Percentiles rank a stretch among this genome's conserved stretches.
Conservation (phyloP, 2,797 vertebrate genomes). For the Iguana delicatissima region DNA sequence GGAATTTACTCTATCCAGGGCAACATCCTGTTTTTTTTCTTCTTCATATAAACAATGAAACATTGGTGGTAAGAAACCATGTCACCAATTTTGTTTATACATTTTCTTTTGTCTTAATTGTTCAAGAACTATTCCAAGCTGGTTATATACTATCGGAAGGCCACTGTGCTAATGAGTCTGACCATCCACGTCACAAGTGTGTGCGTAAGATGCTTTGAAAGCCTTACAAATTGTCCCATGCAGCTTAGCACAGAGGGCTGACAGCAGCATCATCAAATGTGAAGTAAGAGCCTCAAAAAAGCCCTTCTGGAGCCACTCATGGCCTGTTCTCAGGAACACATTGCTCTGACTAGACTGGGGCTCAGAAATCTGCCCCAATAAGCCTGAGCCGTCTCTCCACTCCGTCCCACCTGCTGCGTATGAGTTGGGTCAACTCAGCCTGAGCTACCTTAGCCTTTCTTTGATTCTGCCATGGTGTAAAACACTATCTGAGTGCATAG, state of each 20-base stretch:
- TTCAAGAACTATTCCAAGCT: background rate
- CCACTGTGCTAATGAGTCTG: too few species aligned
- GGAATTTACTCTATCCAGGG: background rate
- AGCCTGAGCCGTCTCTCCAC: background rate
- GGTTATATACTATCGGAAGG: too few species aligned
- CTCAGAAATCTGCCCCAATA: background rate
- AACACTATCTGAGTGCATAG: background rate
- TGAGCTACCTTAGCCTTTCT: background rate
- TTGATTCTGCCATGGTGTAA: background rate
- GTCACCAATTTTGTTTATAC: background rate
- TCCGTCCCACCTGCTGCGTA: background rate
- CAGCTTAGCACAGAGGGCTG: background rate
- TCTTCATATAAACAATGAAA: background rate
- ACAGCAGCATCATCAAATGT: background rate
- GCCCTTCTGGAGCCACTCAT: background rate
- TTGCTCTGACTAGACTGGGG: background rate
- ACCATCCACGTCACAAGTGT: too few species aligned
- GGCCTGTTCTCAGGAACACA: background rate
- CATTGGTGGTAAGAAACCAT: background rate
- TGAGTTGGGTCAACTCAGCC: background rate
- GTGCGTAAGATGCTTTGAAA: background rate
- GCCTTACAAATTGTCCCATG: background rate
- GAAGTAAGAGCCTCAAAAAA: background rate
- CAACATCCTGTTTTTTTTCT: background rate
- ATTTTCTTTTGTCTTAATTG: background rate